These are phyloP conservation scores for Elephas maximus DNA, from an alignment of 2,113 vertebrate species.

Conservation along the genomic window DNA sequence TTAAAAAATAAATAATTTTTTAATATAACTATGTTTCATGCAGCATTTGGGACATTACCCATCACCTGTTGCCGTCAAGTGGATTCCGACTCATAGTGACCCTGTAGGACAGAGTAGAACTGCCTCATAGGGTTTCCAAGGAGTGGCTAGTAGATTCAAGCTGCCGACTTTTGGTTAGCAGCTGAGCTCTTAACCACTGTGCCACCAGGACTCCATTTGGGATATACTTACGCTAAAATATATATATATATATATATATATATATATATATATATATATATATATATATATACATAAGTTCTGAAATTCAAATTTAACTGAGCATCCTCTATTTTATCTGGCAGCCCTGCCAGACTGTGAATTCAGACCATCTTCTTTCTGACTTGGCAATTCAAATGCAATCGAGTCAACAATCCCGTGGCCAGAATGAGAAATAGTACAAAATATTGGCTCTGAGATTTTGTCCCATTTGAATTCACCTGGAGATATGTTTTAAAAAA, in stretches of 20 bases:
- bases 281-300: background rate
- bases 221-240: background rate
- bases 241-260: too few species aligned
- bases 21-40: background rate
- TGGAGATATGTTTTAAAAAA: background rate
- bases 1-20: background rate
- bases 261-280: too few species aligned
- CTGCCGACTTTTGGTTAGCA: too few species aligned
- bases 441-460: background rate
- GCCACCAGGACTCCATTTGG: background rate
- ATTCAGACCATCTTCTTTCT: conserved; percentile 45
- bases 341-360: background rate
- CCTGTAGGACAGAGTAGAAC: too few species aligned
- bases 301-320: conserved; percentile 33
- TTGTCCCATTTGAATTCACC: conserved; percentile 8
- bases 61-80: too few species aligned
- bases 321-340: conserved; percentile 7
- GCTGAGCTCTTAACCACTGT: too few species aligned
- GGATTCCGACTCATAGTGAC: too few species aligned
- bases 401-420: background rate
- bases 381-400: conserved; percentile 21
- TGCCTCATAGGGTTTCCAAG: too few species aligned
- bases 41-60: background rate
- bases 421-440: background rate
- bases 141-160: too few species aligned